These are phyloP conservation scores for Drosophila mimica DNA, from an alignment of 2,888 invertebrate genomes.

Conservation along the genomic window DNA sequence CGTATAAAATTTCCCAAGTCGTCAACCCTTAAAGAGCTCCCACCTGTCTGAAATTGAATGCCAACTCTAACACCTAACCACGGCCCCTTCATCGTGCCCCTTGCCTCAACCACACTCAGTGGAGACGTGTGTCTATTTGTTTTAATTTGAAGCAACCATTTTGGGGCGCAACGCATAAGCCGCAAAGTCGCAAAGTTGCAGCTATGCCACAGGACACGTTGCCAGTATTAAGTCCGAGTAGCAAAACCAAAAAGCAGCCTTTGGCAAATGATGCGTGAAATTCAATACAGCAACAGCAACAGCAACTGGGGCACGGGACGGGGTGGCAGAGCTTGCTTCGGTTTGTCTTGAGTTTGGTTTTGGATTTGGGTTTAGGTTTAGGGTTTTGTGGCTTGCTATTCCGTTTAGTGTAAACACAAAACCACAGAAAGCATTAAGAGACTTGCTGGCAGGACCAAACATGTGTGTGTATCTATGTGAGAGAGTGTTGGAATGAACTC, in stretches of 20 bases:
- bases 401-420: slow-evolving; percentile 70
- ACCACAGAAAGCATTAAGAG: slow-evolving; percentile 60
- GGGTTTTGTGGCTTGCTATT: slow-evolving; percentile 36
- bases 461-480: slow-evolving; percentile 2
- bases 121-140: slow-evolving; percentile 61
- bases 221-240: slow-evolving; percentile 16
- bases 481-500: slow-evolving; percentile 44
- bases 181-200: slow-evolving; percentile 70
- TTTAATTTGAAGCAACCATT: slow-evolving; percentile 65
- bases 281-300: slow-evolving; percentile 71
- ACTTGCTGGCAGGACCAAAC: slow-evolving; percentile 60
- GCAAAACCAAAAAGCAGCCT: slow-evolving; percentile 59
- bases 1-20: slow-evolving; percentile 33
- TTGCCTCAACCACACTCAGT: background rate
- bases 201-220: slow-evolving; percentile 34
- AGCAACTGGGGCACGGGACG: slow-evolving; percentile 31
- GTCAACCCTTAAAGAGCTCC: slow-evolving; percentile 8
- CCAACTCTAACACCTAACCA: slow-evolving; percentile 37
- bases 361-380: slow-evolving; percentile 20
- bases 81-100: background rate
- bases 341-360: slow-evolving; percentile 28
- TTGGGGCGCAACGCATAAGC: slow-evolving; percentile 38
- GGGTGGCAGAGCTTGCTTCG: slow-evolving; percentile 6
- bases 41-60: slow-evolving; percentile 60
- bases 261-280: slow-evolving; percentile 77